Percentiles rank a stretch among this genome's conserved stretches.
Conservation (phyloP, 1,140 invertebrate species). For the Apis florea region DNA sequence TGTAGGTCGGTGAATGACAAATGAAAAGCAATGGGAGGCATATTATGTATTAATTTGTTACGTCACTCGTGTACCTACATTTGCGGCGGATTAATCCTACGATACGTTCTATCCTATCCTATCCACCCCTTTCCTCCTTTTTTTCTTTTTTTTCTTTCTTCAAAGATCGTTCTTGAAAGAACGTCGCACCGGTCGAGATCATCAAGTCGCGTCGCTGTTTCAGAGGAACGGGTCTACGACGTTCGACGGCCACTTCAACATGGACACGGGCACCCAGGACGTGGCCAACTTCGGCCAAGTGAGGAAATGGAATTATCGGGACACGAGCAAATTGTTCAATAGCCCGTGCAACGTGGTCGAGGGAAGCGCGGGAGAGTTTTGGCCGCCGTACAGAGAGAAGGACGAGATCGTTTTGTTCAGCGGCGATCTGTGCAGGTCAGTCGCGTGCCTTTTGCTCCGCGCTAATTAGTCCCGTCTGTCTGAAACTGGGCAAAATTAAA, state of each 20-base stretch:
- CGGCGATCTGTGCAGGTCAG: constrained; percentile 85
- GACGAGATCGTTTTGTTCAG: constrained; percentile 83
- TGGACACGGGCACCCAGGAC: constrained; percentile 84
- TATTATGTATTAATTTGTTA: constrained; percentile 71
- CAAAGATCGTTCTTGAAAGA: neutral
- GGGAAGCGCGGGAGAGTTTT: constrained; percentile 89
- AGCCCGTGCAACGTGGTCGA: constrained; percentile 82
- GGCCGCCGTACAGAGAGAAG: constrained; percentile 83
- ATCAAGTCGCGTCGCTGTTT: neutral
- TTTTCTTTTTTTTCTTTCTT: too few relatives aligned
- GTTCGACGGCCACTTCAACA: constrained; percentile 87
- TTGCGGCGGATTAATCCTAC: neutral
- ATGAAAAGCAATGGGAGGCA: constrained; percentile 73
- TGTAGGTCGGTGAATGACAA: constrained; percentile 69
- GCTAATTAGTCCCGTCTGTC: constrained; percentile 21
- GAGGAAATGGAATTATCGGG: constrained; percentile 85
- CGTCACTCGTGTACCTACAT: constrained; percentile 46
- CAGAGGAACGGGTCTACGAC: constrained; percentile 88
- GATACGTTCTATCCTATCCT: too few relatives aligned
- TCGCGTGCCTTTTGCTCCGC: neutral
- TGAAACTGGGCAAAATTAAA: neutral
- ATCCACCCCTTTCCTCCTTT: neutral
- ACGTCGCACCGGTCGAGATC: neutral
- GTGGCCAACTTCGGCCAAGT: constrained; percentile 84
- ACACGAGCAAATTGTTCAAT: constrained; percentile 82